Evolutionary conservation across 2,888 invertebrate genomes (phyloP).

Genomic region (Dasysyrphus albostriatus): DNA sequence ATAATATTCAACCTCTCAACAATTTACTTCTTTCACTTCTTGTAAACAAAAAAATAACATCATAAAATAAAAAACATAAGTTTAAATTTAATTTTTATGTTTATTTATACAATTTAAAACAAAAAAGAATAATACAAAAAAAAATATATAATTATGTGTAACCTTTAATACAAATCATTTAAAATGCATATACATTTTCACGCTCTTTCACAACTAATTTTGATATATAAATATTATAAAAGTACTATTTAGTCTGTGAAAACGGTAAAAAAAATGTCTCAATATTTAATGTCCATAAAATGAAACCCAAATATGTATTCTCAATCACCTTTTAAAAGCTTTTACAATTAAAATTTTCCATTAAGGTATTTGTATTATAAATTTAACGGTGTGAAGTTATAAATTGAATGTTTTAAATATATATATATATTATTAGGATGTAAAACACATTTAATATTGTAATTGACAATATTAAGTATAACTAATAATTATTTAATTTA

Average conservation of each 20-base stretch:
- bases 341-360: constrained; percentile 41
- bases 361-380: constrained; percentile 49
- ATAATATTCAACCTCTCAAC: constrained; percentile 19
- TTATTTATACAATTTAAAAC: constrained; percentile 2
- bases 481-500: constrained; percentile 11
- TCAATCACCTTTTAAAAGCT: constrained; percentile 43
- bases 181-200: not conserved
- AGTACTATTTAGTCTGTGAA: not conserved
- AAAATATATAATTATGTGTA: not conserved
- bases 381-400: constrained; percentile 26
- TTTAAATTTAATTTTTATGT: not conserved
- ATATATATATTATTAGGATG: not conserved
- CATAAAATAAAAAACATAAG: not conserved
- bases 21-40: constrained; percentile 45
- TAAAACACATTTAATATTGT: constrained; percentile 48
- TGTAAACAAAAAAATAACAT: constrained; percentile 5
- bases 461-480: constrained; percentile 71
- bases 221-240: not conserved
- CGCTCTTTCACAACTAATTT: not conserved
- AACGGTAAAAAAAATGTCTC: not conserved
- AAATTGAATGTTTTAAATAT: constrained; percentile 28
- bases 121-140: not conserved
- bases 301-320: not conserved
- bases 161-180: not conserved
- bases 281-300: not conserved